These are phyloP conservation scores for Leptopterna dolabrata DNA, from an alignment of 2,888 invertebrate species.

Conservation along the genomic window DNA sequence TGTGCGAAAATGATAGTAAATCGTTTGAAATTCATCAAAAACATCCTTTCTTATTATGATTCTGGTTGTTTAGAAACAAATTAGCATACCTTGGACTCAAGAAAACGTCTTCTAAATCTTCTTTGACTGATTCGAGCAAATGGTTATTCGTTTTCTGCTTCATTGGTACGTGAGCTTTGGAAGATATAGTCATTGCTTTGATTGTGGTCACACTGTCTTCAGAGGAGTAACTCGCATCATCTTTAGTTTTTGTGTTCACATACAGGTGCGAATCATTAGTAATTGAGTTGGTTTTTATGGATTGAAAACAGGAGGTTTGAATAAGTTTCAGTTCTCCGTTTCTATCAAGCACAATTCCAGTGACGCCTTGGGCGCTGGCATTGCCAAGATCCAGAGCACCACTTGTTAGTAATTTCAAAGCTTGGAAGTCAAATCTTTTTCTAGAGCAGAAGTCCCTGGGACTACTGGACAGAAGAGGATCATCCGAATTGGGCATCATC, in stretches of 20 bases:
- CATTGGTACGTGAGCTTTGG: conserved; percentile 5
- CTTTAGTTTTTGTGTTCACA: conserved; percentile 46
- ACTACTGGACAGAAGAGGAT: conserved; percentile 84
- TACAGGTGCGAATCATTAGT: conserved; percentile 1
- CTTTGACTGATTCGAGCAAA: conserved; percentile 69
- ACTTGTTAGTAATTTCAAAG: conserved; percentile 71
- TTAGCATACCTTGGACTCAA: conserved; percentile 74
- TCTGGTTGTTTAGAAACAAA: not conserved
- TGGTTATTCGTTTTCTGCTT: conserved; percentile 22
- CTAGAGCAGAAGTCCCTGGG: conserved; percentile 80
- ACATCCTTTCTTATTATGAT: too few relatives aligned
- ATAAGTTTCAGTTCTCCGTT: conserved; percentile 75
- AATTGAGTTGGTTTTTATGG: conserved; percentile 54
- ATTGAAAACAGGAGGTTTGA: conserved; percentile 67
- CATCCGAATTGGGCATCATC: conserved; percentile 90
- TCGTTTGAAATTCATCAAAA: not conserved
- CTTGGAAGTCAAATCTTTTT: conserved; percentile 72
- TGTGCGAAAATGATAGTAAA: conserved; percentile 64
- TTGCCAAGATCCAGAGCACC: conserved; percentile 70
- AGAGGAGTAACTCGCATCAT: not conserved
- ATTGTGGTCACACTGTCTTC: not conserved
- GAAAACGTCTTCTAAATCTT: conserved; percentile 81
- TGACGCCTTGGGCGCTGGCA: conserved; percentile 70
- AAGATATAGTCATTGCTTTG: conserved; percentile 26
- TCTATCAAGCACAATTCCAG: conserved; percentile 73